These are phyloP conservation scores for Parazoanthus swiftii DNA, from an alignment of 92 coral and sea anemone genomes.

Conservation along the genomic window DNA sequence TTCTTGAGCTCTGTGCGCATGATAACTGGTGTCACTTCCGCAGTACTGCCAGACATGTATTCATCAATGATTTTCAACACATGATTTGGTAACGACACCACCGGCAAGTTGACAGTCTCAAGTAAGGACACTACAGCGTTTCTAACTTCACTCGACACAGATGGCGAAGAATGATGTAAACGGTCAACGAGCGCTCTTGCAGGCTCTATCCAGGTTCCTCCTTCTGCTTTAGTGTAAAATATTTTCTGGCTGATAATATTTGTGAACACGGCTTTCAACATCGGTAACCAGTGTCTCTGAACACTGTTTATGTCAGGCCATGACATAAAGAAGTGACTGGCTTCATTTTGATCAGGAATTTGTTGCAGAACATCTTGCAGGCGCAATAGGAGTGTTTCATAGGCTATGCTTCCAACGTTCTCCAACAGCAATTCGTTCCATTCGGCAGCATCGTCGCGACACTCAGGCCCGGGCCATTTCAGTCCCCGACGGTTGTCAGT, in stretches of 20 bases:
- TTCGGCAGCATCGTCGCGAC: conserved; percentile 48
- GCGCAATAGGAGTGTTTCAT: background rate
- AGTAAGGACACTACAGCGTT: conserved; percentile 22
- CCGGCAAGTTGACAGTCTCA: background rate
- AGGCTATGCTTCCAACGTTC: conserved; percentile 40
- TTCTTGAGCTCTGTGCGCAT: background rate
- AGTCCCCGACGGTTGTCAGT: conserved; percentile 49
- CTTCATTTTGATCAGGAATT: background rate
- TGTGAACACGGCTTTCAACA: conserved; percentile 33
- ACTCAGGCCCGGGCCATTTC: conserved; percentile 48
- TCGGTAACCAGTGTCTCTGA: conserved; percentile 44
- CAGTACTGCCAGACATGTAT: conserved; percentile 7
- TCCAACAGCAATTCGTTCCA: conserved; percentile 52
- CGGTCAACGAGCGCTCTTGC: conserved; percentile 35
- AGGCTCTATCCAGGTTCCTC: conserved; percentile 42
- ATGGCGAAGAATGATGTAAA: conserved; percentile 10
- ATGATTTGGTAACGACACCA: conserved; percentile 43
- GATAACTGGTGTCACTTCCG: background rate
- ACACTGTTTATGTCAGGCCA: conserved; percentile 33
- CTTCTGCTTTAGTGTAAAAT: conserved; percentile 28
- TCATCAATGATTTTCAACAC: conserved; percentile 38
- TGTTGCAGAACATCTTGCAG: background rate
- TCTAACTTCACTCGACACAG: conserved; percentile 13
- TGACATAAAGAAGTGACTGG: background rate
- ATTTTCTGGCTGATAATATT: conserved; percentile 4